Conservation (phyloP, 2,888 invertebrate species). For the Drosophila cognata region DNA sequence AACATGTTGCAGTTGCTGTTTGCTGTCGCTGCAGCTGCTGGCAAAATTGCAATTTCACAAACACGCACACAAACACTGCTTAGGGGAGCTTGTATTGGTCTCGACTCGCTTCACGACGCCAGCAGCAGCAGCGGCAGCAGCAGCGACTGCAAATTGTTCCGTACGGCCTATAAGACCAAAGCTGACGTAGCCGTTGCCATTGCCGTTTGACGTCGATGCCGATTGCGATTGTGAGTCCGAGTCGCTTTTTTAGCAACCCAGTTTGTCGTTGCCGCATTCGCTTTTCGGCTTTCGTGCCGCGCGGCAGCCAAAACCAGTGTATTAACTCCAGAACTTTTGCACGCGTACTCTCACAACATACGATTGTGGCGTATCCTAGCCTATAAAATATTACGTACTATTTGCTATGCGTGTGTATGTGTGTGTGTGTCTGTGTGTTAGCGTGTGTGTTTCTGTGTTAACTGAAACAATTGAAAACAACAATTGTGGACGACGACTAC, state of each 20-base stretch:
- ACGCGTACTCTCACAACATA: constrained; percentile 29
- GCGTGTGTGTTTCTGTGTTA: constrained; percentile 31
- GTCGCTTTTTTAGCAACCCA: constrained; percentile 75
- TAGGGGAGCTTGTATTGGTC: constrained; percentile 39
- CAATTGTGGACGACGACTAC: constrained; percentile 19
- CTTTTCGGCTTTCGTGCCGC: constrained; percentile 80
- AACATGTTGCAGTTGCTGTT: constrained; percentile 72
- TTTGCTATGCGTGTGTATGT: constrained; percentile 1
- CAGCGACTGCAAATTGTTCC: constrained; percentile 43
- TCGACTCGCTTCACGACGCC: constrained; percentile 53
- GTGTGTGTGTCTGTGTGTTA: constrained; percentile 11
- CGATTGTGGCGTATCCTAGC: constrained; percentile 33
- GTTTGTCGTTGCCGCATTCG: constrained; percentile 80
- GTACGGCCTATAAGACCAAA: constrained; percentile 76
- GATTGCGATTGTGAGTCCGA: constrained; percentile 57
- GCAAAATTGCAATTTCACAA: constrained; percentile 69
- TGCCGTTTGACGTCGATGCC: constrained; percentile 45
- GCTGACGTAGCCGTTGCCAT: constrained; percentile 70
- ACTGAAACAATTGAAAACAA: constrained; percentile 36
- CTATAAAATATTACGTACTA: constrained; percentile 13
- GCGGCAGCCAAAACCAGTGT: constrained; percentile 68
- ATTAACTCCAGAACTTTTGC: constrained; percentile 40
- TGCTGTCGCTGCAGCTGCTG: constrained; percentile 68
- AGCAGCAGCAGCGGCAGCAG: constrained; percentile 18
- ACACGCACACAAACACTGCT: constrained; percentile 27